Base-by-base conservation (phyloP, 2,797 vertebrate genomes). In the Chlorospingus flavigularis region DNA sequence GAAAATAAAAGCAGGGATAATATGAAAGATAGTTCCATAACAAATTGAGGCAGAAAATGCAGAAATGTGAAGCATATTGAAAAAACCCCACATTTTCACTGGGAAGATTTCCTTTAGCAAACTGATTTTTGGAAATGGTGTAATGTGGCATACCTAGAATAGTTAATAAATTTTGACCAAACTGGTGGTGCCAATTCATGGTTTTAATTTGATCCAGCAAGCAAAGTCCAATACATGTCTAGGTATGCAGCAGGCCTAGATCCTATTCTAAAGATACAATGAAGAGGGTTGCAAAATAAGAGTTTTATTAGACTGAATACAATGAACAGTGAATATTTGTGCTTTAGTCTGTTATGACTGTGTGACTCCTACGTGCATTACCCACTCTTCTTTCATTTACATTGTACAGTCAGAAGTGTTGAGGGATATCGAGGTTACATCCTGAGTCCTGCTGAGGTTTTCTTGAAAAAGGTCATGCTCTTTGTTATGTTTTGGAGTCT, bases 1-100 rank as follows among this genome's bases (percentile, higher is more conserved):
- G 57, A 81, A 71, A 93, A 76, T 73, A 87, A 89, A 90, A 82
- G 53, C 48, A 53, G 43, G 81, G 47, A 39, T 79, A 70, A 87
- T 93, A 33, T 68, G 68, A 86, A 91, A 80, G 86, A 90, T 75
- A 91, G 65, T 91, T 95, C 50, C 68, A 67, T 89, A 85, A 68
- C 75, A 91, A 85, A 91, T 67, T 58, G 81, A 71, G 76, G 61
- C 60, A 94, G 85, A 93, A 95, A 94, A 76, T 76, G 39, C n/a
- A 88, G 66, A 73, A 90, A 86, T 81, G 17, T 70, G 68, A 91
- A 87, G 68, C 54, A 58, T 83, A 58, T 67, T 93, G 20, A 17
- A 67, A 91, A 87, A 28, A 53, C 21, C 6, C 2, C 0, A 5
- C 9, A 30, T 92, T 81, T 94, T 92, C 50, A 60, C 53, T 28